Conservation (phyloP, 2,888 invertebrate species). For the Elysia crispata region DNA sequence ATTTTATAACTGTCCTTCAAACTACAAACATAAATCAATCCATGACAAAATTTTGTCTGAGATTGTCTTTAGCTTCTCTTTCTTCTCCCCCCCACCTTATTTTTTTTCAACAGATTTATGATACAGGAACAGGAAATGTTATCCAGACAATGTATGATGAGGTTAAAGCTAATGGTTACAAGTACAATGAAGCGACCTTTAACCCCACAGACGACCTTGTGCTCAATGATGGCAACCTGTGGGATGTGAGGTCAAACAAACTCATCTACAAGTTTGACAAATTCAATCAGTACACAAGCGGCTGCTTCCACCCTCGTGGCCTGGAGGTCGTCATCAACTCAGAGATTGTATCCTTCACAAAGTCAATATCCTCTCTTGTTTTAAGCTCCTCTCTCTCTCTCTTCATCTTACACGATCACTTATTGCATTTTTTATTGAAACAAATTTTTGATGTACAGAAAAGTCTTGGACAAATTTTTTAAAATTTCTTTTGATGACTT, state of each 20-base stretch:
- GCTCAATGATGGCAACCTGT: slow-evolving; percentile 96
- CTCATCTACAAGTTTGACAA: slow-evolving; percentile 98
- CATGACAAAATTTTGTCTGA: too few relatives aligned
- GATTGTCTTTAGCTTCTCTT: too few relatives aligned
- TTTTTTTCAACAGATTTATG: slow-evolving; percentile 90
- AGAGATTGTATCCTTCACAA: slow-evolving; percentile 83
- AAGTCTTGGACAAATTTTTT: too few relatives aligned
- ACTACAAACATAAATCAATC: too few relatives aligned
- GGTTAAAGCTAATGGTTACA: slow-evolving; percentile 92
- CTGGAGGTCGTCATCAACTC: slow-evolving; percentile 97
- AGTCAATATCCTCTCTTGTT: too few relatives aligned
- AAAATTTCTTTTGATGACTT: too few relatives aligned
- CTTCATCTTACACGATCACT: too few relatives aligned
- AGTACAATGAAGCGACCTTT: slow-evolving; percentile 94
- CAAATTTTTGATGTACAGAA: too few relatives aligned
- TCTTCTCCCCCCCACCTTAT: too few relatives aligned
- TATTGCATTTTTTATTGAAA: too few relatives aligned
- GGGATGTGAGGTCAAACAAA: slow-evolving; percentile 91
- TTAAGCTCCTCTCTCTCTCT: too few relatives aligned
- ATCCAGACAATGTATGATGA: slow-evolving; percentile 86
- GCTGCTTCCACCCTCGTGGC: slow-evolving; percentile 97
- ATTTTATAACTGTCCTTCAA: too few relatives aligned
- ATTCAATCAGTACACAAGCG: slow-evolving; percentile 94
- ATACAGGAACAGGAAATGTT: slow-evolving; percentile 88
- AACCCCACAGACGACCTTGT: slow-evolving; percentile 95